phyloP scores from a whole-genome alignment of 2,113 vertebrate genomes.

The Gorsachius goisagi region DNA sequence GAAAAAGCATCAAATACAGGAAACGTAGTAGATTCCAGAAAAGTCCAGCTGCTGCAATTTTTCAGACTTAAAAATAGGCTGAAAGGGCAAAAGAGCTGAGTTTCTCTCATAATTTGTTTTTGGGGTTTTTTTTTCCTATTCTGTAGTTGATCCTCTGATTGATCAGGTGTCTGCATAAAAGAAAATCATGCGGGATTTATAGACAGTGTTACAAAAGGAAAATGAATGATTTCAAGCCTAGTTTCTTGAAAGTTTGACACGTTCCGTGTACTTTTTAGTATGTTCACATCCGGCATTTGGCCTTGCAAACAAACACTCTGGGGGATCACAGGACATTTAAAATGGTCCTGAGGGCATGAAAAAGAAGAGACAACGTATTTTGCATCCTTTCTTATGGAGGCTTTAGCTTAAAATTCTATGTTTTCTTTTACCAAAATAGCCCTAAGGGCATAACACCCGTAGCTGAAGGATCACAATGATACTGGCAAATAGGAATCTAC shows the following conservation, averaged over 20 bases:
- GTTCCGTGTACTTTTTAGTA: not conserved
- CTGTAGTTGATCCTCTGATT: not conserved
- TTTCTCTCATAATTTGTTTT: slow-evolving; percentile 17
- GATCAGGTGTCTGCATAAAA: not conserved
- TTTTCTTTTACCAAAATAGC: not conserved
- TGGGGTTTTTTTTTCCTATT: not conserved
- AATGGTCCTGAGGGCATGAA: not conserved
- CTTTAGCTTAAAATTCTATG: not conserved
- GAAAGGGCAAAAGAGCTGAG: not conserved
- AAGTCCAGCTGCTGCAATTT: slow-evolving; percentile 69
- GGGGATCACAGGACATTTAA: not conserved
- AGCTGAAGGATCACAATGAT: not conserved
- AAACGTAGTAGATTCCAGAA: slow-evolving; percentile 74
- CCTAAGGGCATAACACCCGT: not conserved
- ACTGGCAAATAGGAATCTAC: not conserved
- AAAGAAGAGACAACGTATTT: not conserved
- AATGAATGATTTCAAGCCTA: not conserved
- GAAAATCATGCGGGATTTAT: slow-evolving; percentile 31
- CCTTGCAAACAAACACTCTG: not conserved
- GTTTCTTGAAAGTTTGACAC: not conserved
- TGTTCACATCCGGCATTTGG: not conserved
- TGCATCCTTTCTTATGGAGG: not conserved
- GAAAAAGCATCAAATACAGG: slow-evolving; percentile 74
- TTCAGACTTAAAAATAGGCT: slow-evolving; percentile 74
- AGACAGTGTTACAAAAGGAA: not conserved